A percentile compares a stretch with the other conserved stretches of the same genome.
These are phyloP conservation scores for Saxicola maurus DNA, from an alignment of 2,797 vertebrate species.

Conservation along the genomic window DNA sequence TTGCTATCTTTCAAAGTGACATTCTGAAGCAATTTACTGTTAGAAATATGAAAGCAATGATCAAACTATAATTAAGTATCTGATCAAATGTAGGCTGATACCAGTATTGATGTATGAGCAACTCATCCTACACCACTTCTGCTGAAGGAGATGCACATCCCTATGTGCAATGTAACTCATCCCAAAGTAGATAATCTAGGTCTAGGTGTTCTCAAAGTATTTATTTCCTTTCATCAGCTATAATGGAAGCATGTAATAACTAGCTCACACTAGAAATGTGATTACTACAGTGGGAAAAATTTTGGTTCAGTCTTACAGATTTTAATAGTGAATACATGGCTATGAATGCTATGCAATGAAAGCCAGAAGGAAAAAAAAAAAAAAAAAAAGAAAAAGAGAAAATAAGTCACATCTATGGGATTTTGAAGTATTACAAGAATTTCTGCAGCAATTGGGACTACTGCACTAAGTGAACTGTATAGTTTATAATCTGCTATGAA, in stretches of 20 bases:
- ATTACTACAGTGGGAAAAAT: not conserved
- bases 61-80: not conserved
- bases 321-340: conserved; percentile 21
- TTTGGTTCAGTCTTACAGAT: conserved; percentile 5
- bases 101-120: not conserved
- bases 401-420: not conserved
- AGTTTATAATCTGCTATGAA: not conserved
- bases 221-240: not conserved
- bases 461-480: not conserved
- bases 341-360: not conserved
- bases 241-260: not conserved
- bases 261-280: not conserved
- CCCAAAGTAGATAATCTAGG: not conserved
- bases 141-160: not conserved
- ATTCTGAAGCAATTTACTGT: not conserved
- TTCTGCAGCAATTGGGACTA: not conserved
- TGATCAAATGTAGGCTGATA: not conserved
- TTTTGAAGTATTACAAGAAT: not conserved
- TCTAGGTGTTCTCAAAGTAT: not conserved
- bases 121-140: not conserved
- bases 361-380: not conserved
- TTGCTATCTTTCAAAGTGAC: not conserved
- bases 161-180: not conserved
- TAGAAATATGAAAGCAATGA: not conserved
- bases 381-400: not conserved